phyloP scores from a whole-genome alignment of 1,140 invertebrate genomes.

The Hirudo medicinalis region DNA sequence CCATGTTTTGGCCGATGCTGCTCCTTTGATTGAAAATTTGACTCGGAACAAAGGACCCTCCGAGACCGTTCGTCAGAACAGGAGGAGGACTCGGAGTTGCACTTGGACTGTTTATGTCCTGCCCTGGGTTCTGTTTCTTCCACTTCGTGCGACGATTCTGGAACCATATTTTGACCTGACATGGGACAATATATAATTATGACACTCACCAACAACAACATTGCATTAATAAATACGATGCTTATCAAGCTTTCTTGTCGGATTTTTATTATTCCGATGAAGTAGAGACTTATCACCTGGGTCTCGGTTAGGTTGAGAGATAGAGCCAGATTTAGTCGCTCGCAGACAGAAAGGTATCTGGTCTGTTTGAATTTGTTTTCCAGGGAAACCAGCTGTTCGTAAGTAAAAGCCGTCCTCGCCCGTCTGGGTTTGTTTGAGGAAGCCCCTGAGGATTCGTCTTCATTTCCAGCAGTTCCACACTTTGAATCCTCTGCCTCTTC shows the following conservation, averaged over 20 bases:
- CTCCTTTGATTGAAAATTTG: too few species aligned
- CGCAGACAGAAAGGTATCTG: slow-evolving; percentile 89
- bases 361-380: slow-evolving; percentile 99
- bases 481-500: too few species aligned
- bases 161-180: slow-evolving; percentile 62
- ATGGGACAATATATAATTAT: too few species aligned
- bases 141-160: slow-evolving; percentile 89
- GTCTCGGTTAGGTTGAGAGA: slow-evolving; percentile 90
- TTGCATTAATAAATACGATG: too few species aligned
- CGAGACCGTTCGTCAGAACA: too few species aligned
- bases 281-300: slow-evolving; percentile 59
- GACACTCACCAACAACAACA: too few species aligned
- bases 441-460: not conserved
- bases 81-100: not conserved
- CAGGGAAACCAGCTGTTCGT: slow-evolving; percentile 83
- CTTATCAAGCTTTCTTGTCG: too few species aligned
- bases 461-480: slow-evolving; percentile 41
- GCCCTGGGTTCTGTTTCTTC: slow-evolving; percentile 98
- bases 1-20: too few species aligned
- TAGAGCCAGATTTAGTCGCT: slow-evolving; percentile 83
- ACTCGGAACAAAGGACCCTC: too few species aligned
- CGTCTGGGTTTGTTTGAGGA: slow-evolving; percentile 54
- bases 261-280: too few species aligned
- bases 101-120: slow-evolving; percentile 57
- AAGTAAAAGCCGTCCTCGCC: slow-evolving; percentile 85